Evolutionary conservation across 2,888 invertebrate species (phyloP), one percentile per base, ranked within the genome.

Genomic region (Conchocele bisecta): DNA sequence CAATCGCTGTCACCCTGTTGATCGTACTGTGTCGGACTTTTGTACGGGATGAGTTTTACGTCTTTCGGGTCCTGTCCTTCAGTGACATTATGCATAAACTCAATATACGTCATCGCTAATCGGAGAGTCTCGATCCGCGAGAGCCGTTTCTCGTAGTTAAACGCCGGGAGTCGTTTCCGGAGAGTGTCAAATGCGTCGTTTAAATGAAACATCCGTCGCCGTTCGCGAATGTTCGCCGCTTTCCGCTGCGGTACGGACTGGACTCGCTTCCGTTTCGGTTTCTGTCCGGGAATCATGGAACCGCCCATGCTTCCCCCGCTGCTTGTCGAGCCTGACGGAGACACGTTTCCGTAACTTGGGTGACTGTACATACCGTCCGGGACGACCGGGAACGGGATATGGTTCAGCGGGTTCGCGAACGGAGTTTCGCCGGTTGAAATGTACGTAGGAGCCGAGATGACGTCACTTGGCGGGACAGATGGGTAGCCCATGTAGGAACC

Each of bases 91-190:
- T 96, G 95, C 98, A 98, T 98, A 92, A 98, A 98, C 75, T 96
- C 95, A 86, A 98, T 98, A 92, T 98, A 98, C 0, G 97, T 98
- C 88, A 98, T 98, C 58, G 98, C 98, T 84, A 98, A 92, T 0
- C 98, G 94, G 0, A 98, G 93, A 0, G 98, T 98, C 92, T 98
- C 98, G 20, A 89, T 89, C 11, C 89, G 66, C 2, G 88, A 88
- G 26, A 88, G 79, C 28, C 86, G 79, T 69, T 88, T 88, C 73
- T 89, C 88, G 69, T 87, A 86, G 61, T 88, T 87, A 74, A 89
- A 87, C 13, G 86, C 87, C 9, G 89, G 89, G 5, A 89, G 75
- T n/a, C 84, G 78, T 60, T 86, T 84, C 41, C 87, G 63, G 3
- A 89, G 79, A 33, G 79, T 77, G 61, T 87, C 88, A 68, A 89